Evolutionary conservation across 2,113 vertebrate genomes (phyloP), one percentile per base, ranked within the genome.

Genomic region (Seriola quinqueradiata): DNA sequence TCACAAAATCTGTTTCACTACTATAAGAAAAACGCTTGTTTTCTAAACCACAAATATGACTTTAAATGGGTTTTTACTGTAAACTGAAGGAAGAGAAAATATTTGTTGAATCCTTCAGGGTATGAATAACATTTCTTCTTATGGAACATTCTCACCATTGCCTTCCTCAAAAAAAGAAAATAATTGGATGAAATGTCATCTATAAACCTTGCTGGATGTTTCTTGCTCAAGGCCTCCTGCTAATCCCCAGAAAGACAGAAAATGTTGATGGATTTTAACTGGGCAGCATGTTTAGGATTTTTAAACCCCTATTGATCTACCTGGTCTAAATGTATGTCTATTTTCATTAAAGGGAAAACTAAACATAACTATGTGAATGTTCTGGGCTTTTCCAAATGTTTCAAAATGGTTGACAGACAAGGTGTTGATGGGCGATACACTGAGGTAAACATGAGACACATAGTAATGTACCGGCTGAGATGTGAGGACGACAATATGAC

Each of bases 391-490:
- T 25, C 19, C 5, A 38, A 63, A 54, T 69, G 54, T 42, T 64
- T 42, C 40, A 8, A 34, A 34, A 32, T 17, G 42, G 40, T 2
- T 76, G 48, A 64, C 55, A 71, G 66, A 77, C 71, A 68, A 44
- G n/a, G 16, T 28, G 61, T 40, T 38, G 73, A 77, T 59, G 64
- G 42, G 69, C 73, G 68, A 48, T 68, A 81, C 55, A 19, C 14
- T 61, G 19, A 57, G 38, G 36, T 64, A 63, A 83, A 71, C 69
- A 71, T 57, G 70, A 75, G 34, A 79, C 55, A 86, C 54, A 65
- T 36, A 58, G 50, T 66, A 46, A 83, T 65, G 77, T 63, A 38
- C 23, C 55, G 59, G 40, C 73, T 84, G 78, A 70, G 57, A 84
- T 69, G 78, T 19, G 42, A 74, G 36, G 76, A 75, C 44, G 8